These are phyloP conservation scores for Cheilosia impressa DNA, from an alignment of 2,888 invertebrate species.

Conservation along the genomic window DNA sequence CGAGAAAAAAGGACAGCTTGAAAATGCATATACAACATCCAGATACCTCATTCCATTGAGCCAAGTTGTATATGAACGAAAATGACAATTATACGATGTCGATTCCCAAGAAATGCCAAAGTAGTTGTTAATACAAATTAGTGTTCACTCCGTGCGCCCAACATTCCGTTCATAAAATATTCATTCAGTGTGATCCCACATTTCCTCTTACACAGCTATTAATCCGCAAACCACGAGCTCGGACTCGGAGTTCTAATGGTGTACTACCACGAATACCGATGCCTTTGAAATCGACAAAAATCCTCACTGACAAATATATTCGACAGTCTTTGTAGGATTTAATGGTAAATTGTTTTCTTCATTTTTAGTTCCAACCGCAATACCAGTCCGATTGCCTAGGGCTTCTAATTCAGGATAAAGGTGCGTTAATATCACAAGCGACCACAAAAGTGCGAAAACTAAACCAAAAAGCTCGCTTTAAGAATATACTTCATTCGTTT, in stretches of 20 bases:
- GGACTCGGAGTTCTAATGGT: neutral
- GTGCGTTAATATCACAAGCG: neutral
- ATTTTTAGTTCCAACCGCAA: neutral
- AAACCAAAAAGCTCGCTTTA: constrained; percentile 16
- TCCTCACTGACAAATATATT: neutral
- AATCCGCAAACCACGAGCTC: neutral
- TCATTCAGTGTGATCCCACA: constrained; percentile 40
- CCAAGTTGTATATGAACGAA: no score
- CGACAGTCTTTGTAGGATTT: neutral
- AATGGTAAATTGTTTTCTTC: neutral
- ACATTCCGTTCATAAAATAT: constrained; percentile 25
- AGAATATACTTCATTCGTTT: neutral
- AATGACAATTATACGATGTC: no score
- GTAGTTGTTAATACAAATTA: no score
- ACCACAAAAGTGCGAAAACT: constrained; percentile 7
- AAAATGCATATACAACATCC: no score
- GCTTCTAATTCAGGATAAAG: neutral
- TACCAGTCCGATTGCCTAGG: no score
- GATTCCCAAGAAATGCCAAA: no score
- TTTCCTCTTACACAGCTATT: constrained; percentile 10
- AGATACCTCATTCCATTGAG: no score
- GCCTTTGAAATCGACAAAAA: constrained; percentile 5
- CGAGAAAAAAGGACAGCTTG: no score
- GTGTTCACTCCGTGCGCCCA: neutral
- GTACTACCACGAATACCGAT: constrained; percentile 5